These are phyloP conservation scores for Molossus alvarezi DNA, from an alignment of 2,797 vertebrate genomes.

Conservation along the genomic window DNA sequence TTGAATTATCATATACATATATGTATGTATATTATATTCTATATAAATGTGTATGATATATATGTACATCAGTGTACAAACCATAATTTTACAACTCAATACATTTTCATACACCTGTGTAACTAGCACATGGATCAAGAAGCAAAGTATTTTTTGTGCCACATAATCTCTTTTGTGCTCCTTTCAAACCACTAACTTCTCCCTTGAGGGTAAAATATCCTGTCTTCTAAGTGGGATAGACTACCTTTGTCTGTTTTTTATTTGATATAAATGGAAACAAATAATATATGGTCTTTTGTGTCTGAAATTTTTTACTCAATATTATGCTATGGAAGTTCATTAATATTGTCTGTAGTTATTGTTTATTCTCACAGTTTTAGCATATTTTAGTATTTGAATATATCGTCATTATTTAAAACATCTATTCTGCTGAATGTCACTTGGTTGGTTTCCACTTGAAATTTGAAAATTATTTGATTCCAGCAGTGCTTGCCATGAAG, in stretches of 20 bases:
- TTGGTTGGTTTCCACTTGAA: neutral
- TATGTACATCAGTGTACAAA: neutral
- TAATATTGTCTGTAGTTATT: neutral
- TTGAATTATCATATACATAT: neutral
- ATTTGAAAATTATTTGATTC: neutral
- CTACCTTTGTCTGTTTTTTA: neutral
- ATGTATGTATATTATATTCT: neutral
- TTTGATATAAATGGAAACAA: neutral
- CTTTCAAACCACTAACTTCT: neutral
- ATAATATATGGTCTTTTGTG: neutral
- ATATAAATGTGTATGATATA: neutral
- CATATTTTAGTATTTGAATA: constrained; percentile 41
- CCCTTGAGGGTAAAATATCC: neutral
- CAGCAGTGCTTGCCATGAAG: constrained; percentile 16
- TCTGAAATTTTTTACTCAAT: neutral
- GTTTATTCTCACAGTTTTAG: constrained; percentile 5
- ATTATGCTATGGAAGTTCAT: neutral
- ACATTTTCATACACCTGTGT: neutral
- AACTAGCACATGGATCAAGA: neutral
- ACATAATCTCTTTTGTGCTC: neutral
- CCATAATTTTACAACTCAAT: neutral
- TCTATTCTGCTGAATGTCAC: neutral
- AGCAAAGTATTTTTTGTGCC: neutral
- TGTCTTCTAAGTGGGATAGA: neutral
- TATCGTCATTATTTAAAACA: neutral